These are phyloP conservation scores for Taeniopygia guttata DNA, from an alignment of 2,797 vertebrate genomes.

Conservation along the genomic window DNA sequence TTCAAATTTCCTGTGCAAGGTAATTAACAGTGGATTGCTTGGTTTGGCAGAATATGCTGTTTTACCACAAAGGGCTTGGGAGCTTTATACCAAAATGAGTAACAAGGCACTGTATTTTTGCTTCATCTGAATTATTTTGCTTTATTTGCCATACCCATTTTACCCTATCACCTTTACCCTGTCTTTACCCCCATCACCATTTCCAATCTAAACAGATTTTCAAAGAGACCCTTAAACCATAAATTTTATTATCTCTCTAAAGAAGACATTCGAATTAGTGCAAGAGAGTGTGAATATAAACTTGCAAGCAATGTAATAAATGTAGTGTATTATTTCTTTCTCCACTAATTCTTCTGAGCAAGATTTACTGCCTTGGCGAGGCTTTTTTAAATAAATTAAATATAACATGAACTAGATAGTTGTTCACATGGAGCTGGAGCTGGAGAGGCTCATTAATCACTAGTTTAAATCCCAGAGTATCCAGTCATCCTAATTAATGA, in stretches of 20 bases:
- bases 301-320: constrained; percentile 42
- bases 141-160: not conserved
- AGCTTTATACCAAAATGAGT: not conserved
- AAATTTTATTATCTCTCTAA: constrained; percentile 17
- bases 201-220: not conserved
- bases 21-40: not conserved
- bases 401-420: constrained; percentile 57
- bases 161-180: not conserved
- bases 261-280: constrained; percentile 23
- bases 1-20: not conserved
- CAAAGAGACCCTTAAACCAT: not conserved
- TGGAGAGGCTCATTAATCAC: constrained; percentile 76
- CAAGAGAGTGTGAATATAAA: not conserved
- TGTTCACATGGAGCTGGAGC: constrained; percentile 48
- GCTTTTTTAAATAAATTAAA: constrained; percentile 60
- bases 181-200: not conserved
- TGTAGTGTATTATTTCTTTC: constrained; percentile 42
- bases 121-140: not conserved
- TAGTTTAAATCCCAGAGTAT: constrained; percentile 67
- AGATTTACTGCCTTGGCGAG: constrained; percentile 43
- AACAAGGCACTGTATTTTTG: not conserved
- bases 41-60: not conserved
- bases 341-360: constrained; percentile 47
- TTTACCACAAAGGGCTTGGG: not conserved
- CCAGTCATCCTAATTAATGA: constrained; percentile 72